Evolutionary conservation across 1,140 invertebrate genomes (phyloP).

Genomic region (Musca vetustissima): DNA sequence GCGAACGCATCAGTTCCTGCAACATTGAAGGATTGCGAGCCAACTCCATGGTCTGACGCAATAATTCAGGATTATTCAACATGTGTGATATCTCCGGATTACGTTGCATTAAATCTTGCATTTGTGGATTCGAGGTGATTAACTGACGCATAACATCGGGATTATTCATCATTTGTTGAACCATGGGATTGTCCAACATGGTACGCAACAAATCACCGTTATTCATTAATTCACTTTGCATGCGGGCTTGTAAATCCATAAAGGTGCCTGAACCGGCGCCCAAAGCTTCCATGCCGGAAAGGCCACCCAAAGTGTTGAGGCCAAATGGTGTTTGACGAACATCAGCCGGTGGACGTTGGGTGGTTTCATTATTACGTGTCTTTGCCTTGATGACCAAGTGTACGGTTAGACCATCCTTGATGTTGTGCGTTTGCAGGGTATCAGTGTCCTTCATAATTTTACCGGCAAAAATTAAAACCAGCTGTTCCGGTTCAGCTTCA

Average conservation of each 20-base stretch:
- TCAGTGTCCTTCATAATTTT: slow-evolving; percentile 99
- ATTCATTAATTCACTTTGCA: slow-evolving; percentile 87
- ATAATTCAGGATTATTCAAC: slow-evolving; percentile 95
- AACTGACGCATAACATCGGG: slow-evolving; percentile 94
- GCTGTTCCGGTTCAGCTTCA: slow-evolving; percentile 81
- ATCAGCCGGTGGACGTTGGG: slow-evolving; percentile 66
- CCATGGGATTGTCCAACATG: slow-evolving; percentile 94
- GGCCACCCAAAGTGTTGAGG: slow-evolving; percentile 79
- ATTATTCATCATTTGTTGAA: slow-evolving; percentile 95
- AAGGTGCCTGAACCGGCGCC: slow-evolving; percentile 86
- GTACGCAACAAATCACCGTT: slow-evolving; percentile 94
- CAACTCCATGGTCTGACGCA: slow-evolving; percentile 96
- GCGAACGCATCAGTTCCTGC: slow-evolving; percentile 98
- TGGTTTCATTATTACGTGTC: slow-evolving; percentile 61
- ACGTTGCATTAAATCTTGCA: slow-evolving; percentile 94
- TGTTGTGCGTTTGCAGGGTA: slow-evolving; percentile 83
- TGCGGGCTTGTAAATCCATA: slow-evolving; percentile 83
- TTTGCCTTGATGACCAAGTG: slow-evolving; percentile 90
- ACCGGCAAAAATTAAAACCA: slow-evolving; percentile 98
- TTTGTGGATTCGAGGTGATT: slow-evolving; percentile 95
- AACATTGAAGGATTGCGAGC: slow-evolving; percentile 97
- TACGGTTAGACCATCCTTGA: slow-evolving; percentile 94
- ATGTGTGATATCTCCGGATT: slow-evolving; percentile 99
- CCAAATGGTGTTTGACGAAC: slow-evolving; percentile 75
- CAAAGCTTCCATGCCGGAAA: slow-evolving; percentile 78